A percentile compares a stretch with the other conserved stretches of the same genome.
phyloP scores from a whole-genome alignment of 2,888 invertebrate species.

The Luperina nickerlii region DNA sequence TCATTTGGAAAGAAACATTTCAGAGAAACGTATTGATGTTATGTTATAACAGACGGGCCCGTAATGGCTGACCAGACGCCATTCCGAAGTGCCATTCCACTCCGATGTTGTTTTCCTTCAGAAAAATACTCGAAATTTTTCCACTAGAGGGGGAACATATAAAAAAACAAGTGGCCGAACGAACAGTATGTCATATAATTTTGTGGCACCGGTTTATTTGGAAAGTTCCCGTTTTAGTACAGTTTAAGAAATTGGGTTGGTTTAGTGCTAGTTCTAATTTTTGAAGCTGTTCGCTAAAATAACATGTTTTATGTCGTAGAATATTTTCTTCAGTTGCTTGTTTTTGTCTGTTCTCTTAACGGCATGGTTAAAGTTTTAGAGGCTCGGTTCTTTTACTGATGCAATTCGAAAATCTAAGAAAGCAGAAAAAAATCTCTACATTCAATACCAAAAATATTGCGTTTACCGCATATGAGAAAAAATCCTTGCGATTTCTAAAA shows the following conservation, averaged over 20 bases:
- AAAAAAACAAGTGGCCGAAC: conserved; percentile 61
- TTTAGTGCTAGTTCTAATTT: conserved; percentile 46
- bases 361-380: conserved; percentile 11
- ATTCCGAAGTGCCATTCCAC: conserved; percentile 59
- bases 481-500: neutral
- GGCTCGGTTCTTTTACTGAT: conserved; percentile 4
- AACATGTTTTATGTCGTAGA: conserved; percentile 28
- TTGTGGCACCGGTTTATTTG: conserved; percentile 58
- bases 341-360: conserved; percentile 8
- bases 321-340: conserved; percentile 23
- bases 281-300: conserved; percentile 37
- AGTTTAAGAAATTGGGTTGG: conserved; percentile 59
- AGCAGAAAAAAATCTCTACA: neutral
- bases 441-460: neutral
- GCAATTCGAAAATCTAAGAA: neutral
- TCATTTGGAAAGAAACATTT: conserved; percentile 54
- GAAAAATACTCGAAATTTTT: conserved; percentile 53
- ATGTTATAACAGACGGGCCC: conserved; percentile 62
- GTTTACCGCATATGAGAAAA: neutral
- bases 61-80: conserved; percentile 69
- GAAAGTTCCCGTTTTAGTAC: conserved; percentile 48
- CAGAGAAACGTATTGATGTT: conserved; percentile 63
- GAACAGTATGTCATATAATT: conserved; percentile 64
- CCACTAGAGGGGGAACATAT: conserved; percentile 54
- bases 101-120: conserved; percentile 64